Evolutionary conservation across 2,888 invertebrate genomes (phyloP).

Genomic region (Drosophila kuntzei): DNA sequence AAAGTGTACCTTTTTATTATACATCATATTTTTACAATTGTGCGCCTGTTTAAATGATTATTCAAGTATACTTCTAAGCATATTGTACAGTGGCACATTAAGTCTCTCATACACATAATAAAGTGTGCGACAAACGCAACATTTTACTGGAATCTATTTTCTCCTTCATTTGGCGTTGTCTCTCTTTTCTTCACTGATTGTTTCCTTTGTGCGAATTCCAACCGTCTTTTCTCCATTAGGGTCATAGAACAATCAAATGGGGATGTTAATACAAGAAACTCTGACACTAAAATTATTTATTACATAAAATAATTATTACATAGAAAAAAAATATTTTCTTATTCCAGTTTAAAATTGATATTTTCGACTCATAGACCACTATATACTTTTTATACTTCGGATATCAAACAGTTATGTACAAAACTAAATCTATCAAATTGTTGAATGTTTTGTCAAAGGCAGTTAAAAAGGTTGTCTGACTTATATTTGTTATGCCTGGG

Average conservation of each 20-base stretch:
- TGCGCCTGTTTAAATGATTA: constrained; percentile 72
- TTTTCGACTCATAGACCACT: constrained; percentile 15
- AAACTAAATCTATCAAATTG: constrained; percentile 15
- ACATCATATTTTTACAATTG: constrained; percentile 64
- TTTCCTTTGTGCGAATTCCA: not conserved
- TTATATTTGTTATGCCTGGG: constrained; percentile 25
- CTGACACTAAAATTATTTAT: constrained; percentile 30
- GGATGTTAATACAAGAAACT: not conserved
- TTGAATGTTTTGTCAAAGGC: constrained; percentile 19
- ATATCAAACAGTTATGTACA: constrained; percentile 31
- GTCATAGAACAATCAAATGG: not conserved
- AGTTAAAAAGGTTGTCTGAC: constrained; percentile 13
- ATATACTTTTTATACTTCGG: constrained; percentile 10
- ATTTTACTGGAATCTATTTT: constrained; percentile 55
- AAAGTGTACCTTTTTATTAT: constrained; percentile 77
- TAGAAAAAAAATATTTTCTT: constrained; percentile 20
- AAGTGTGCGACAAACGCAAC: constrained; percentile 61
- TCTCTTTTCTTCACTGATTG: not conserved
- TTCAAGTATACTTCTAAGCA: constrained; percentile 66
- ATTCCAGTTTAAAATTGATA: constrained; percentile 12
- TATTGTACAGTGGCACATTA: constrained; percentile 72
- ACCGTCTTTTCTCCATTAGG: not conserved
- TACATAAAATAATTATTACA: constrained; percentile 25
- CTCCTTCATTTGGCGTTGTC: not conserved
- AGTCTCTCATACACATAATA: constrained; percentile 63